Percentiles rank a stretch among this genome's conserved stretches.
phyloP scores from a whole-genome alignment of 2,888 invertebrate species.

The Acanthosepion esculentum region DNA sequence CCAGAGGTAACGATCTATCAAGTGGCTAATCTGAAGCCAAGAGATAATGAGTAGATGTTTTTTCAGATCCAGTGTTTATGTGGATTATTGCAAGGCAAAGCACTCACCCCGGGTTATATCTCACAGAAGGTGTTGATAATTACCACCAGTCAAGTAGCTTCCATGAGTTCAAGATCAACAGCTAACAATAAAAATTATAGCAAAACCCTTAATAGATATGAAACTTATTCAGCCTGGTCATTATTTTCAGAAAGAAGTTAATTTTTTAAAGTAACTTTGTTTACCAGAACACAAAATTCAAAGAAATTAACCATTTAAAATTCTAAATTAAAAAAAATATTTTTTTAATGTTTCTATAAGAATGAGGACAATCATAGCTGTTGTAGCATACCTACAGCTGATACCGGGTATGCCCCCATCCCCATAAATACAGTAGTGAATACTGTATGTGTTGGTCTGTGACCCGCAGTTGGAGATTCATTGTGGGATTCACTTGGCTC shows the following conservation, averaged over 20 bases:
- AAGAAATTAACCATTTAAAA: too few species aligned
- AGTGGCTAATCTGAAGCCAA: not conserved
- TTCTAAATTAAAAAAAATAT: too few species aligned
- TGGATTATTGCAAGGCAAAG: not conserved
- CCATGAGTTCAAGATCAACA: not conserved
- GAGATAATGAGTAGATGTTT: not conserved
- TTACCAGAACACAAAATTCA: too few species aligned
- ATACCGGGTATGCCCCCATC: too few species aligned
- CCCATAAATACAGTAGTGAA: too few species aligned
- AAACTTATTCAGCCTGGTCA: not conserved
- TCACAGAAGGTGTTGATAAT: not conserved
- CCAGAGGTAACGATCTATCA: not conserved
- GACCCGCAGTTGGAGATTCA: too few species aligned
- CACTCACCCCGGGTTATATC: not conserved
- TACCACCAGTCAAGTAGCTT: not conserved
- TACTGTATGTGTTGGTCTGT: too few species aligned
- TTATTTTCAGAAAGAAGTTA: not conserved
- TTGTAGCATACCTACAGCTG: too few species aligned
- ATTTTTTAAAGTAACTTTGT: too few species aligned
- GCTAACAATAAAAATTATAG: not conserved
- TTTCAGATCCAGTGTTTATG: not conserved
- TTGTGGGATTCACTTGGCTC: too few species aligned
- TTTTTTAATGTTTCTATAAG: too few species aligned
- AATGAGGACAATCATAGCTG: too few species aligned
- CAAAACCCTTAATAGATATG: not conserved